phyloP scores from a whole-genome alignment of 1,140 invertebrate species.

The Anastatus disparis region DNA sequence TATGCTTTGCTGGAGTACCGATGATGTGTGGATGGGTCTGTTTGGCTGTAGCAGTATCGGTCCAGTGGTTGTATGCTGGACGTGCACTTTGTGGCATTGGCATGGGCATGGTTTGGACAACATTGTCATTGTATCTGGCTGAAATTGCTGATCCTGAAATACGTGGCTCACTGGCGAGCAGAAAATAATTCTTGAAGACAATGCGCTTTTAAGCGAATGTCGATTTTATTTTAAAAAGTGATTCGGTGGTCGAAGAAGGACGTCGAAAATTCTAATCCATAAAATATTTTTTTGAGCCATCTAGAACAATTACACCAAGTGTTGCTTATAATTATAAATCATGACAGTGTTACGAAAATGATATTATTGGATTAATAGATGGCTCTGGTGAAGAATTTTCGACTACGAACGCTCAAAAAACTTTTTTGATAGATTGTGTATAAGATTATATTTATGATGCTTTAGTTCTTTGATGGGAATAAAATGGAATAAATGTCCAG shows the following conservation, averaged over 20 bases:
- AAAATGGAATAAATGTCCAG: too few relatives aligned
- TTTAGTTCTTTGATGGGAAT: too few relatives aligned
- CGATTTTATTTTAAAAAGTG: too few relatives aligned
- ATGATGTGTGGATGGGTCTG: constrained; percentile 67
- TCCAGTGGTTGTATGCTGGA: constrained; percentile 63
- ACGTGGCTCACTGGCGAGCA: constrained; percentile 70
- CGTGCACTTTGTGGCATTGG: constrained; percentile 69
- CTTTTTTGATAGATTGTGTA: too few relatives aligned
- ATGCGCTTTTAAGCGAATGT: constrained; percentile 5
- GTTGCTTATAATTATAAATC: too few relatives aligned
- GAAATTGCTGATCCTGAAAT: constrained; percentile 71
- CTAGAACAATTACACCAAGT: too few relatives aligned
- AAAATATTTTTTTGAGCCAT: too few relatives aligned
- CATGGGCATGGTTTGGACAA: constrained; percentile 67
- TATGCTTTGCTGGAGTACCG: constrained; percentile 64
- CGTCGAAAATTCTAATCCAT: constrained; percentile 5
- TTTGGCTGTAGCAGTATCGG: constrained; percentile 59
- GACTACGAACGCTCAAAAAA: neutral
- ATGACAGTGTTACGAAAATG: too few relatives aligned
- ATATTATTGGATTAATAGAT: too few relatives aligned
- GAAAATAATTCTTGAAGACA: constrained; percentile 11
- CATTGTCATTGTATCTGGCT: constrained; percentile 65
- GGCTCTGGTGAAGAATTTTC: constrained; percentile 11
- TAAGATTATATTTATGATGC: too few relatives aligned
- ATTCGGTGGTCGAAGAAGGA: constrained; percentile 24